Evolutionary conservation across 92 coral and sea anemone genomes (phyloP), one percentile per base, ranked within the genome.

Genomic region (Porites lobata): DNA sequence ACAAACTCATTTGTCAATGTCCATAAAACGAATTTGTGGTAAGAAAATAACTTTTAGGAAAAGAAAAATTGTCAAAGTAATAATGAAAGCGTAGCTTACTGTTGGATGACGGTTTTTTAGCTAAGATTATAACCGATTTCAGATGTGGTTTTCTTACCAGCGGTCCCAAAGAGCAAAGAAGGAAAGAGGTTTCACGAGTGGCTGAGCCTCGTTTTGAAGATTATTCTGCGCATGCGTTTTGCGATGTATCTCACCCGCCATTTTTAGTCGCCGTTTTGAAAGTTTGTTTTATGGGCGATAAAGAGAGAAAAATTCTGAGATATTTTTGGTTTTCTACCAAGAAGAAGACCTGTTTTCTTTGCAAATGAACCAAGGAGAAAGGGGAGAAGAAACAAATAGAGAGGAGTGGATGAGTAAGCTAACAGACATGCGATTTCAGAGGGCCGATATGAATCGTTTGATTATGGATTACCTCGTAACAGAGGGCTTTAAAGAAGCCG

Each of bases 381-480:
- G 92, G 73, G 87, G 92, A 69, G 99, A 94, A 24, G 98, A 92
- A 64, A 92, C 89, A 68, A 94, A 90, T 85, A 93, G 96, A 47
- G 99, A 96, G 77, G 99, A 98, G 96, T 98, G 99, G 99, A 91
- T 98, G 93, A 92, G 86, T 61, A 94, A 94, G 89, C 70, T 98
- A 29, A 83, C 94, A 64, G 95, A 93, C 80, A 86, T 90, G 83
- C 92, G 98, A 22, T 94, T 98, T 74, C 99, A 92, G 81, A 76
- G 99, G 50, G 96, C 96, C 11, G 99, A 98, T 76, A 98, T 98
- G 99, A 98, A 98, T 76, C 93, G 96, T 21, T 83, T 98, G 50
- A 95, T 98, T 4, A 98, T 98, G 99, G 99, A 98, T 76, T 98
- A 98, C 87, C 88, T 98, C 67, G 99, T 98, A n/a, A 98, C 99